Evolutionary conservation across 2,888 invertebrate species (phyloP), one percentile per base, ranked within the genome.

Genomic region (Orthosia incerta): DNA sequence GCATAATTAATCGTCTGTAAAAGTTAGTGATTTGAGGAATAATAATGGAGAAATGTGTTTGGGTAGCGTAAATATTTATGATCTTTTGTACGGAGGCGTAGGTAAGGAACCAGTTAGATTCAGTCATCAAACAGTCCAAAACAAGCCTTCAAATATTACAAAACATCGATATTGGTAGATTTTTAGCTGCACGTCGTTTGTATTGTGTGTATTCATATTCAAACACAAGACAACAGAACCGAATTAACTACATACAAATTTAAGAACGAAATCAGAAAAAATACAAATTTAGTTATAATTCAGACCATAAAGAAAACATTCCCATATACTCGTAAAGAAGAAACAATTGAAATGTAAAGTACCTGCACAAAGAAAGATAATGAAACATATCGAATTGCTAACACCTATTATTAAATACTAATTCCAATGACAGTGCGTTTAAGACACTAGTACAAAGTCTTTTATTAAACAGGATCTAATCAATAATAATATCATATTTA

Each of bases 1-100:
- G 61, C 68, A 76, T 72, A 81, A 82, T 74, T 64, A 79, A 79
- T 80, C 60, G 76, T 55, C 64, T 76, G 61, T 76, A 61, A 65
- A 79, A 75, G 45, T 67, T 55, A 67, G 66, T 76, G 67, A 61
- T 68, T 65, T 74, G 71, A 48, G 50, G 53, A 67, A 80, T 39
- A 39, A 39, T 80, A 59, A 75, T 70, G 65, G 26, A 56, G 13
- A 69, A 56, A 69, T 66, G 18, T 75, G 46, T 75, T 75, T 80
- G 65, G 7, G 39, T 55, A 65, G 51, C 45, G 55, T 80, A 66
- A 80, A 79, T 76, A 63, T 71, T 60, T 46, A 68, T 57, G 26
- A n/a, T 26, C 23, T 65, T 74, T 68, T 65, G 46, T 78, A 61
- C 15, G n/a, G 39, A 67, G 39, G 48, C 20, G 15, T 9, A 16